phyloP scores from a whole-genome alignment of 2,113 vertebrate species.

The Anoura caudifer region DNA sequence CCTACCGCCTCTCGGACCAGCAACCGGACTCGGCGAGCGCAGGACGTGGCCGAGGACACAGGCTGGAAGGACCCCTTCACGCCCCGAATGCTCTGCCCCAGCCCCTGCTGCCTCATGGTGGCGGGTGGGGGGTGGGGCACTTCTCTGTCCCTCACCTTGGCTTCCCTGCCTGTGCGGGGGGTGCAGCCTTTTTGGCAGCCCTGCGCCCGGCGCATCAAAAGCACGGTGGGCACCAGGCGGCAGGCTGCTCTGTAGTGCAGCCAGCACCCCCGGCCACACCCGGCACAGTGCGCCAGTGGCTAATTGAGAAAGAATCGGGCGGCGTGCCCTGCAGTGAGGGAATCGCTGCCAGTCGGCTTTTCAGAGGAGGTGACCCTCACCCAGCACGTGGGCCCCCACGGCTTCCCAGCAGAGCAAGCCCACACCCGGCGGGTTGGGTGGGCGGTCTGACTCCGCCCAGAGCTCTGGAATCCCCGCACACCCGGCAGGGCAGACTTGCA shows the following conservation, averaged over 20 bases:
- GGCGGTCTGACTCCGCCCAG: neutral
- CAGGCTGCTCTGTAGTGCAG: slow-evolving; percentile 35
- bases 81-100: neutral
- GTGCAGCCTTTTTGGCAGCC: neutral
- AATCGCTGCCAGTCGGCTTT: slow-evolving; percentile 34
- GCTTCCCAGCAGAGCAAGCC: slow-evolving; percentile 27
- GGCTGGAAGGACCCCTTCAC: neutral
- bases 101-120: neutral
- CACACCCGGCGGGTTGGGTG: neutral
- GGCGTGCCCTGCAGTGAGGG: slow-evolving; percentile 53
- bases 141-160: neutral
- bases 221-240: neutral
- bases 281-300: neutral
- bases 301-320: slow-evolving; percentile 59
- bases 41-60: neutral
- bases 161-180: neutral
- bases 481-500: neutral
- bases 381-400: neutral
- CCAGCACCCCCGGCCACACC: slow-evolving; percentile 35
- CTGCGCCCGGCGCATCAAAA: neutral
- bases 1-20: neutral
- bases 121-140: neutral
- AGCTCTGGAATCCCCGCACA: neutral
- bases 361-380: slow-evolving; percentile 27
- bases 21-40: neutral